Percentiles rank a stretch among this genome's conserved stretches.
Conservation (phyloP, 2,888 invertebrate genomes). For the Agrilus cyanescens region DNA sequence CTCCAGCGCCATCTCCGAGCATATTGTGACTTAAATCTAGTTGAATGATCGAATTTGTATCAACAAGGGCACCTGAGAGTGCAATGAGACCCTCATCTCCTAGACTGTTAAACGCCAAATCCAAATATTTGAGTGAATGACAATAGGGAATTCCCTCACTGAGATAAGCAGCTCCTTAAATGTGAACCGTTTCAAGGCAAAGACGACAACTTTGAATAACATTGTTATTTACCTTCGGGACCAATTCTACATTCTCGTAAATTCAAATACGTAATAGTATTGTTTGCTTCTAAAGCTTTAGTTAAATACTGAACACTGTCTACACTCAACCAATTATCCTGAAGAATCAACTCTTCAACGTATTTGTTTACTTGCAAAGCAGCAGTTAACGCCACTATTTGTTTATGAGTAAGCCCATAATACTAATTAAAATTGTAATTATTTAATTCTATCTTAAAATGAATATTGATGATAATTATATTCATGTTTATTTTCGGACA, state of each 20-base stretch:
- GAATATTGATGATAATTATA: too few relatives aligned
- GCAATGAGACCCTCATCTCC: conserved; percentile 33
- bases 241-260: conserved; percentile 37
- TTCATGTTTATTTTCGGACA: too few relatives aligned
- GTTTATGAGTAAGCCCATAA: conserved; percentile 29
- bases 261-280: conserved; percentile 27
- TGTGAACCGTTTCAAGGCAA: background rate
- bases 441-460: too few relatives aligned
- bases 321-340: conserved; percentile 35
- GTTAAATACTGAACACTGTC: conserved; percentile 31
- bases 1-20: conserved; percentile 34
- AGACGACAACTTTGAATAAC: background rate
- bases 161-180: conserved; percentile 30
- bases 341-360: conserved; percentile 26
- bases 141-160: conserved; percentile 28
- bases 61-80: conserved; percentile 27
- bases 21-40: conserved; percentile 41
- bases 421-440: conserved; percentile 18
- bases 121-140: conserved; percentile 28
- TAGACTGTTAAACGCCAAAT: conserved; percentile 36
- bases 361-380: conserved; percentile 28
- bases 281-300: conserved; percentile 31
- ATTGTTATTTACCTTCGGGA: conserved; percentile 19
- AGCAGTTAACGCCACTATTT: conserved; percentile 29
- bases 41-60: conserved; percentile 27